phyloP scores from a whole-genome alignment of 2,888 invertebrate genomes.

The Sipha maydis region DNA sequence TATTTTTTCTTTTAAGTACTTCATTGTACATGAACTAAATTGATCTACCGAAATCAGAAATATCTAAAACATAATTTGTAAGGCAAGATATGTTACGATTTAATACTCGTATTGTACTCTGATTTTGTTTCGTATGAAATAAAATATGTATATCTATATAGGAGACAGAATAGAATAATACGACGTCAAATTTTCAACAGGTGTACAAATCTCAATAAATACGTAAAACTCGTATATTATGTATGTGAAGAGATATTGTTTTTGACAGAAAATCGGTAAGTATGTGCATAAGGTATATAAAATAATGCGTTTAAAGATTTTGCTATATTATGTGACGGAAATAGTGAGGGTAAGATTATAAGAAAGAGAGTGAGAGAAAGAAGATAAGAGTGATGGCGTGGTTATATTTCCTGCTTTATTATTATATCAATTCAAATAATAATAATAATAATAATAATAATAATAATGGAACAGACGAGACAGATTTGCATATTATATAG shows the following conservation, averaged over 20 bases:
- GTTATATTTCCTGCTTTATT: not conserved
- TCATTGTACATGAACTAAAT: not conserved
- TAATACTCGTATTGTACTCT: not conserved
- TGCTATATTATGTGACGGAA: not conserved
- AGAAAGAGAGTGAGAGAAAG: not conserved
- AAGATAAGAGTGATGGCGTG: not conserved
- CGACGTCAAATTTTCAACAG: not conserved
- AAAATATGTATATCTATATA: not conserved
- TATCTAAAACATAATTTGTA: not conserved
- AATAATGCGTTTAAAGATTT: not conserved
- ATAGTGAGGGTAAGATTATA: not conserved
- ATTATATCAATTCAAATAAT: not conserved
- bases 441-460: slow-evolving; percentile 14
- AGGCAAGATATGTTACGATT: not conserved
- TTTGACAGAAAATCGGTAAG: not conserved
- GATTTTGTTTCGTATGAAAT: not conserved
- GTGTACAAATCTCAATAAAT: slow-evolving; percentile 15
- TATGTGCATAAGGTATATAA: not conserved
- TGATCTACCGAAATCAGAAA: not conserved
- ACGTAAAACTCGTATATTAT: not conserved
- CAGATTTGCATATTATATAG: not conserved
- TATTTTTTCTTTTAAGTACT: not conserved
- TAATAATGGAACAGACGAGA: not conserved
- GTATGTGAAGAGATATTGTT: slow-evolving; percentile 1
- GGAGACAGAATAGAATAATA: not conserved